Evolutionary conservation across 2,888 invertebrate species (phyloP), one percentile per base, ranked within the genome.

Genomic region (Hemicrepidius hirtus): DNA sequence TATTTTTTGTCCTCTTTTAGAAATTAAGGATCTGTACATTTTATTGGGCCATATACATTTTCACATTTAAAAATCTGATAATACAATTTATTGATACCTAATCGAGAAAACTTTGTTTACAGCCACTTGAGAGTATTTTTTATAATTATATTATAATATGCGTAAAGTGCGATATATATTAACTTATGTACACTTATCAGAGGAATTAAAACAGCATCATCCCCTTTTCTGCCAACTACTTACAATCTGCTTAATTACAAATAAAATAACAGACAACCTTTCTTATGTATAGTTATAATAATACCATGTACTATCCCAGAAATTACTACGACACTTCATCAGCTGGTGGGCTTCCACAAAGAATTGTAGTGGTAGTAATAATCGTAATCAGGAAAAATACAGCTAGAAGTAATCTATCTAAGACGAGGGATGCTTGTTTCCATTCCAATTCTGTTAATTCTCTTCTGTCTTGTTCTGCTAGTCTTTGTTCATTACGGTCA

Each of bases 391-490:
- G 87, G 73, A 94, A 90, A 85, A 95, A 95, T 20, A 94, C 90
- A 71, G 92, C 92, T 13, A 95, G 89, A 0, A 95, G 88, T 3
- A 94, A 90, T 41, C 94, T 89, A 85, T 97, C 97, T 72, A 95
- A 91, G 12, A 97, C 95, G 64, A 96, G 90, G 0, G 96, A 95
- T 73, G 94, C 90, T 81, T 91, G 91, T 79, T 92, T 94, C 96
- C 96, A 97, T 84, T 97, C 96, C 66, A 94, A 87, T 82, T 94
- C 94, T 73, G 94, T 93, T 59, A 92, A 89, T 80, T 96, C 95
- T 64, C 93, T 88, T 63, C 93, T 89, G 82, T 96, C 95, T 84
- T 93, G 94, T 79, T 95, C 94, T 0, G 92, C 91, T 6, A 95
- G 89, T 3, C 96, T 90, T 81, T 92, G 90, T 84, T 95, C 95